Evolutionary conservation across 92 coral and sea anemone genomes (phyloP).

Genomic region (Epizoanthus stellaris): DNA sequence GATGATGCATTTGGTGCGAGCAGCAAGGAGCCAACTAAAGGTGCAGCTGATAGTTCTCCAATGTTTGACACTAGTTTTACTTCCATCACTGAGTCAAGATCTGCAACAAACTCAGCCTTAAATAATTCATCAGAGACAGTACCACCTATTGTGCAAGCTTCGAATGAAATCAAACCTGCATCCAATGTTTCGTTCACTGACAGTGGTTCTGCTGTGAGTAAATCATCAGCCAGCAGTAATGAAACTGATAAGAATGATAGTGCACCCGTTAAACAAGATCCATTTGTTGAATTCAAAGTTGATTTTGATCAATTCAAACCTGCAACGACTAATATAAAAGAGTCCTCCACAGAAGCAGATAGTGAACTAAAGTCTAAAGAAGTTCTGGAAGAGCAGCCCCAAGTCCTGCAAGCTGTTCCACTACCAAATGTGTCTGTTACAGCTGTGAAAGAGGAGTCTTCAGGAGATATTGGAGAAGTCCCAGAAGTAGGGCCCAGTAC

Average conservation of each 20-base stretch:
- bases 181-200: neutral
- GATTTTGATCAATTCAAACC: slow-evolving; percentile 27
- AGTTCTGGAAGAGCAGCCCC: slow-evolving; percentile 3
- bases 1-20: slow-evolving; percentile 55
- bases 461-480: slow-evolving; percentile 9
- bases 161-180: too few species aligned
- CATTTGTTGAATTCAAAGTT: slow-evolving; percentile 41
- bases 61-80: neutral
- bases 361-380: neutral
- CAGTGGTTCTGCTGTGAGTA: neutral
- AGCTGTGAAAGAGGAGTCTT: neutral
- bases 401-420: neutral
- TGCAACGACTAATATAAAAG: neutral
- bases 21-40: neutral
- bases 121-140: neutral
- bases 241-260: slow-evolving; percentile 1
- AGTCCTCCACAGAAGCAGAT: neutral
- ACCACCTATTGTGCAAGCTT: neutral
- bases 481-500: neutral
- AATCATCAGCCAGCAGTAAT: neutral
- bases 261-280: slow-evolving; percentile 23
- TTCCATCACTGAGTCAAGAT: neutral
- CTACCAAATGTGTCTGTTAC: slow-evolving; percentile 4
- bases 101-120: neutral
- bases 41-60: neutral